Evolutionary conservation across 2,888 invertebrate species (phyloP).

Genomic region (Endotricha flammealis): DNA sequence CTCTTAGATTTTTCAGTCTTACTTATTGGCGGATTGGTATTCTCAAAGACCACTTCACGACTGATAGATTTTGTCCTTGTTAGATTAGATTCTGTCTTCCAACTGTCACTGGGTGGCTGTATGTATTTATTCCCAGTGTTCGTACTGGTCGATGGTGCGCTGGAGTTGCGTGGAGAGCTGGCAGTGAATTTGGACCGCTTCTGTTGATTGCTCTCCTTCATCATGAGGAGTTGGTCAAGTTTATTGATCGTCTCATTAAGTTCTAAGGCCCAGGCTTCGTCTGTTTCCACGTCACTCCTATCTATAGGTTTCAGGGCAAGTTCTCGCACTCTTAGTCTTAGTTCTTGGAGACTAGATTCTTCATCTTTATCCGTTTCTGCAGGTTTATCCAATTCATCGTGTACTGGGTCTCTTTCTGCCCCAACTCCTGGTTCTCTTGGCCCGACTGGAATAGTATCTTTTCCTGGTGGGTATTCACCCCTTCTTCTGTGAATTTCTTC

Average conservation of each 20-base stretch:
- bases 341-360: slow-evolving; percentile 80
- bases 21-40: slow-evolving; percentile 48
- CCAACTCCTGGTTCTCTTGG: slow-evolving; percentile 86
- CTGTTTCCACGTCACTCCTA: slow-evolving; percentile 83
- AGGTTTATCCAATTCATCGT: slow-evolving; percentile 48
- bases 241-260: slow-evolving; percentile 87
- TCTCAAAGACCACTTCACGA: slow-evolving; percentile 57
- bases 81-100: slow-evolving; percentile 47
- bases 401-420: slow-evolving; percentile 79
- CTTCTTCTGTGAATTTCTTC: slow-evolving; percentile 91
- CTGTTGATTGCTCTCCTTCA: slow-evolving; percentile 80
- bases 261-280: slow-evolving; percentile 86
- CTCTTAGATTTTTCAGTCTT: slow-evolving; percentile 64
- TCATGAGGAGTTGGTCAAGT: slow-evolving; percentile 83
- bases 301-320: slow-evolving; percentile 86
- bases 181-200: slow-evolving; percentile 69
- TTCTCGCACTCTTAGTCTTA: slow-evolving; percentile 83
- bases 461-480: slow-evolving; percentile 71
- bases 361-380: slow-evolving; percentile 58
- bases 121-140: slow-evolving; percentile 40
- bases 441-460: slow-evolving; percentile 67
- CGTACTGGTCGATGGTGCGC: slow-evolving; percentile 61
- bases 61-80: slow-evolving; percentile 56
- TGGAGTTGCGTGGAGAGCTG: slow-evolving; percentile 53
- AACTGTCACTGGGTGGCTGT: slow-evolving; percentile 51